These are phyloP conservation scores for Drosophila pallidifrons DNA, from an alignment of 1,140 invertebrate species.

Conservation along the genomic window DNA sequence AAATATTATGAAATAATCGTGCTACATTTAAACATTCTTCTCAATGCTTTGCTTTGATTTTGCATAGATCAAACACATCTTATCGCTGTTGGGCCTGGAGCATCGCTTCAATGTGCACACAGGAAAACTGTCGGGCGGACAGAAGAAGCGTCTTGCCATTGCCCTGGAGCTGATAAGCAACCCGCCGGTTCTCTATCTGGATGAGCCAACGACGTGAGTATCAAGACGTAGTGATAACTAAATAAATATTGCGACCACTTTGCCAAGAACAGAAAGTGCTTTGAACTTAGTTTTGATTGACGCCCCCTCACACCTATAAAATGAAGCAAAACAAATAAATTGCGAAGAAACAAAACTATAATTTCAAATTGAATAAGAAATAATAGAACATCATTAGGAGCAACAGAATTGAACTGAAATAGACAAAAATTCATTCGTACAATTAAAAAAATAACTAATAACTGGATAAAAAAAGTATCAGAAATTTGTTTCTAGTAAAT, in stretches of 20 bases:
- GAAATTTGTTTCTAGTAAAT: too few species aligned
- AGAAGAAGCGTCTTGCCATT: conserved; percentile 94
- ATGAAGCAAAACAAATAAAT: too few species aligned
- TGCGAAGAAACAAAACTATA: too few species aligned
- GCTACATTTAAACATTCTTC: not conserved
- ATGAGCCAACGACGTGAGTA: conserved; percentile 96
- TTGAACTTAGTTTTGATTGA: too few species aligned
- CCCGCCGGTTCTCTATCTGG: conserved; percentile 96
- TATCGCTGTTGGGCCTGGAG: conserved; percentile 89
- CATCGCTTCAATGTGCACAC: conserved; percentile 89
- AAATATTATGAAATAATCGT: conserved; percentile 25
- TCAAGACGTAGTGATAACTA: conserved; percentile 18
- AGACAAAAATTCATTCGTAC: too few species aligned
- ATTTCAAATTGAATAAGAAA: too few species aligned
- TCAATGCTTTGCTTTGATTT: not conserved
- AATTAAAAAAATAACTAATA: too few species aligned
- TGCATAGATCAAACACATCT: conserved; percentile 88
- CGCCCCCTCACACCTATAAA: too few species aligned
- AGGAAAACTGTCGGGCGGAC: conserved; percentile 93
- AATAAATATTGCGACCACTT: not conserved
- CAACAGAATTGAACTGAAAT: too few species aligned
- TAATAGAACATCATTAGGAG: too few species aligned
- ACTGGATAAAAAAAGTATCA: too few species aligned
- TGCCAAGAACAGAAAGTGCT: too few species aligned
- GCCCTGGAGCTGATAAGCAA: conserved; percentile 95